Percentiles rank a stretch among this genome's conserved stretches.
phyloP scores from a whole-genome alignment of 2,113 vertebrate species.

The Neogale vison region DNA sequence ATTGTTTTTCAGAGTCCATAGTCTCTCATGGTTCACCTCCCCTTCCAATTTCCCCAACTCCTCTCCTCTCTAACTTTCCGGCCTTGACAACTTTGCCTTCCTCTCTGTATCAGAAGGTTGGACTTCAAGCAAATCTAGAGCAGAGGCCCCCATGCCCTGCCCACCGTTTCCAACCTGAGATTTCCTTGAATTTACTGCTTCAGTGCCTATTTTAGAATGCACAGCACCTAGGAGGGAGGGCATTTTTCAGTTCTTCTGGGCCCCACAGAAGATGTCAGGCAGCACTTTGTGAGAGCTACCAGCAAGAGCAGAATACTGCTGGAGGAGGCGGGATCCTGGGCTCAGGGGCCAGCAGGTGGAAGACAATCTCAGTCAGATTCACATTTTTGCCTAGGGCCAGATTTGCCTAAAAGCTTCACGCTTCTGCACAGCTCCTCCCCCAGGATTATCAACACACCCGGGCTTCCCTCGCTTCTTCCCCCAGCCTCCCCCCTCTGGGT shows the following conservation, averaged over 20 bases:
- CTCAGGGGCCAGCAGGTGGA: neutral
- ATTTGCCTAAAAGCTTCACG: slow-evolving; percentile 57
- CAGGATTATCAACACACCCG: neutral
- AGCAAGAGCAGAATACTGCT: neutral
- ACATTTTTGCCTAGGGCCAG: slow-evolving; percentile 53
- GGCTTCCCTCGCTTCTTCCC: neutral
- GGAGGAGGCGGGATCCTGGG: neutral
- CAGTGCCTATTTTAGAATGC: neutral
- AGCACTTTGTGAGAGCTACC: neutral
- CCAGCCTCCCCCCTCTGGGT: neutral
- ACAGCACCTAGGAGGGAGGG: neutral
- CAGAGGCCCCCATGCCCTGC: neutral
- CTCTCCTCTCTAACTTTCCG: too few species aligned
- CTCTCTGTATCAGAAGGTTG: neutral
- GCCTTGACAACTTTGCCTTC: neutral
- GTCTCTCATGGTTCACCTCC: too few species aligned
- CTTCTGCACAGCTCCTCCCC: neutral
- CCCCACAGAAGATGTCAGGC: neutral
- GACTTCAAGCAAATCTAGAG: neutral
- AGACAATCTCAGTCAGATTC: slow-evolving; percentile 3
- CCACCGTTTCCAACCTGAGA: neutral
- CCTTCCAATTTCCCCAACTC: too few species aligned
- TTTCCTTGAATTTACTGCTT: neutral
- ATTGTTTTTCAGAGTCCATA: too few species aligned
- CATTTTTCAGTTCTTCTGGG: neutral